These are phyloP conservation scores for Drosophila algonquin DNA, from an alignment of 2,888 invertebrate species.

Conservation along the genomic window DNA sequence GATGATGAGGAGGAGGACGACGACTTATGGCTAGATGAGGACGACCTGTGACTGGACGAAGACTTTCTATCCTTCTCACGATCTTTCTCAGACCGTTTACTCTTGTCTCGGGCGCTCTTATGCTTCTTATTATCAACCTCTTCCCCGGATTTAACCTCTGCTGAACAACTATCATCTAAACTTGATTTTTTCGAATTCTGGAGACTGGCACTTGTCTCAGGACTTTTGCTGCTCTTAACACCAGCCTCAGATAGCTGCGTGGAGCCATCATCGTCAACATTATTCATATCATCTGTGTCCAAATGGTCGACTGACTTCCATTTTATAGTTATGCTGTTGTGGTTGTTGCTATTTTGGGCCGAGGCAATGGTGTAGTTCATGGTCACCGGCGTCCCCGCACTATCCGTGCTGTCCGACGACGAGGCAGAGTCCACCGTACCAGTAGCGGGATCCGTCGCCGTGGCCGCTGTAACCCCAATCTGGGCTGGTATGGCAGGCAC, in stretches of 20 bases:
- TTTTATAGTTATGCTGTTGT: conserved; percentile 83
- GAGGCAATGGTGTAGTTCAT: conserved; percentile 75
- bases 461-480: conserved; percentile 15
- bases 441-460: not conserved
- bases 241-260: not conserved
- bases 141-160: conserved; percentile 59
- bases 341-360: conserved; percentile 69
- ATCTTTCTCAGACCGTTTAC: conserved; percentile 81
- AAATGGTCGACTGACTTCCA: conserved; percentile 83
- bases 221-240: conserved; percentile 24
- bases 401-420: conserved; percentile 82
- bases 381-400: conserved; percentile 74
- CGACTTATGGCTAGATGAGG: conserved; percentile 81
- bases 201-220: conserved; percentile 50
- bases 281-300: conserved; percentile 42
- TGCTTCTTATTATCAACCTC: conserved; percentile 66
- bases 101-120: conserved; percentile 64
- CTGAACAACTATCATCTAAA: conserved; percentile 78
- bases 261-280: conserved; percentile 69
- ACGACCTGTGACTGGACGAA: conserved; percentile 79
- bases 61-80: conserved; percentile 78
- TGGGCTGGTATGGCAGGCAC: conserved; percentile 4
- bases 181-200: conserved; percentile 65
- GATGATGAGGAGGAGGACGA: conserved; percentile 83
- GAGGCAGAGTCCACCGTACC: conserved; percentile 41